Conservation (phyloP, 2,113 vertebrate species). For the Sisor rabdophorus region DNA sequence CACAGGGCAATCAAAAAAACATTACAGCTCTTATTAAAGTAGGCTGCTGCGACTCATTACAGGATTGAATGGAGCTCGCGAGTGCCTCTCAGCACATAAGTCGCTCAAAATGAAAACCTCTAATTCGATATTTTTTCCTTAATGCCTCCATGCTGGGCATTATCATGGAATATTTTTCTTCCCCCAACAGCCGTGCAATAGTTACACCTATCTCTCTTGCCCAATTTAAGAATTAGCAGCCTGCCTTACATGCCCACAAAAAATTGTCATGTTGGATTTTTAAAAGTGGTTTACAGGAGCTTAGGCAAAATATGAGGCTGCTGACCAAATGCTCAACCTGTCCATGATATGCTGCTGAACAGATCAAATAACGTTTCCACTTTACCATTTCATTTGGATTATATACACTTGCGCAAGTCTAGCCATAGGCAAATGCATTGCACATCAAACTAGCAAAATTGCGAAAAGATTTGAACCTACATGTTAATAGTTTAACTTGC, state of each 20-base stretch:
- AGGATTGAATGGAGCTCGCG: conserved; percentile 66
- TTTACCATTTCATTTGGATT: conserved; percentile 40
- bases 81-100: conserved; percentile 64
- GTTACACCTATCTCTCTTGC: conserved; percentile 66
- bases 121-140: conserved; percentile 71
- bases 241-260: neutral
- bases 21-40: conserved; percentile 70
- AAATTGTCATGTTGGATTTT: conserved; percentile 1
- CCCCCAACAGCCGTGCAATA: conserved; percentile 64
- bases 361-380: conserved; percentile 31
- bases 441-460: conserved; percentile 8
- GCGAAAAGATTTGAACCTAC: conserved; percentile 24
- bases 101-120: conserved; percentile 69
- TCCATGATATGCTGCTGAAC: conserved; percentile 31
- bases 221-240: conserved; percentile 21
- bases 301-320: neutral
- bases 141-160: conserved; percentile 64
- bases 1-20: conserved; percentile 74
- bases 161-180: conserved; percentile 58
- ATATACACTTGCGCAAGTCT: conserved; percentile 24
- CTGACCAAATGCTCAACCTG: conserved; percentile 29
- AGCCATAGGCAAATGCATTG: neutral
- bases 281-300: conserved; percentile 15
- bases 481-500: neutral
- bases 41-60: conserved; percentile 66